Conservation (phyloP, 2,113 vertebrate species). For the Mormyrus lacerda region DNA sequence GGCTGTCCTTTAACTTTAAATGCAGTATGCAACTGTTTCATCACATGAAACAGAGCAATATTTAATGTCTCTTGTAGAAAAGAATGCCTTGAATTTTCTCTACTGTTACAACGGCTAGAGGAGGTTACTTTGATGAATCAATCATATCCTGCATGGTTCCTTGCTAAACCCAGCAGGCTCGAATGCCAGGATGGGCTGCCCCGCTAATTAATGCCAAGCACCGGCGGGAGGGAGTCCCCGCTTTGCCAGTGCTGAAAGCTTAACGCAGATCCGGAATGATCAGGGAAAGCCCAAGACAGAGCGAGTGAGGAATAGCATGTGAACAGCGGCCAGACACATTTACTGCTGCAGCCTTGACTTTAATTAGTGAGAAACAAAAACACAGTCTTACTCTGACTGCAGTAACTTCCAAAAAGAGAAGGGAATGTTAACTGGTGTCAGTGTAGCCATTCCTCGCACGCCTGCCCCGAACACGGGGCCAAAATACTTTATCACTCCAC, state of each 20-base stretch:
- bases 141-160: slow-evolving; percentile 27
- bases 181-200: not conserved
- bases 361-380: slow-evolving; percentile 43
- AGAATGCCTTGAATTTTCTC: too few relatives aligned
- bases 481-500: not conserved
- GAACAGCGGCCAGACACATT: slow-evolving; percentile 48
- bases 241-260: not conserved
- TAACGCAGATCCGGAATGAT: not conserved
- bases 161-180: slow-evolving; percentile 13
- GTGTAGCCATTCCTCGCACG: not conserved
- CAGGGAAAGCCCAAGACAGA: slow-evolving; percentile 34
- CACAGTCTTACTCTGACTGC: slow-evolving; percentile 18
- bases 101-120: too few relatives aligned
- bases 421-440: slow-evolving; percentile 32
- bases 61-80: too few relatives aligned
- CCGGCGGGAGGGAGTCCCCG: not conserved
- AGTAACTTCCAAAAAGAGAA: slow-evolving; percentile 18
- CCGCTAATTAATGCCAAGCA: slow-evolving; percentile 19
- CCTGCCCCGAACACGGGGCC: not conserved
- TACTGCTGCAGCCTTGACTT: slow-evolving; percentile 41
- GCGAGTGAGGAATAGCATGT: slow-evolving; percentile 37
- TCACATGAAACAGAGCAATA: too few relatives aligned
- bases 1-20: too few relatives aligned
- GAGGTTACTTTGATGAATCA: too few relatives aligned
- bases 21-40: too few relatives aligned